These are phyloP conservation scores for Rhinopithecus roxellana DNA, from an alignment of 2,113 vertebrate genomes.

Conservation along the genomic window DNA sequence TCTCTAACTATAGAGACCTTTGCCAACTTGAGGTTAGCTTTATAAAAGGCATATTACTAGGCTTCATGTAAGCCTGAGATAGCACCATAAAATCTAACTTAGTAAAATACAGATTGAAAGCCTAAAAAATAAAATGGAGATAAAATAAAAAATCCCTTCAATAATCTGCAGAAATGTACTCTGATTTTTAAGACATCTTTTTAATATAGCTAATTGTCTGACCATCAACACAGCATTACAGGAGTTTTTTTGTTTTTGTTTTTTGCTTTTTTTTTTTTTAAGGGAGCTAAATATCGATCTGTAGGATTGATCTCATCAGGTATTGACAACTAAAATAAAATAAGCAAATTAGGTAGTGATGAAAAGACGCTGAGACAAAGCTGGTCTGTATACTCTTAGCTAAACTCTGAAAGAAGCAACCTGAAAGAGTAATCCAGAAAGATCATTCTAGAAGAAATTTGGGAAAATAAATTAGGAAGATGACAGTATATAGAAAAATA, in stretches of 20 bases:
- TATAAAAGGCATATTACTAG: slow-evolving; percentile 36
- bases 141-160: slow-evolving; percentile 5
- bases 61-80: slow-evolving; percentile 35
- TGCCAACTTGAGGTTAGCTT: slow-evolving; percentile 28
- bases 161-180: not conserved
- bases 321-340: slow-evolving; percentile 75
- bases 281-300: not conserved
- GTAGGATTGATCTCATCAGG: slow-evolving; percentile 19
- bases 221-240: slow-evolving; percentile 23
- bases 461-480: slow-evolving; percentile 18
- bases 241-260: not conserved
- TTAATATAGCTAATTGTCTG: slow-evolving; percentile 55
- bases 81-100: slow-evolving; percentile 36
- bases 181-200: slow-evolving; percentile 55
- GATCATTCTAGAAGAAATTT: not conserved
- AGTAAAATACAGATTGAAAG: slow-evolving; percentile 43
- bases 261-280: not conserved
- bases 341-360: slow-evolving; percentile 43
- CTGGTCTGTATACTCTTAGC: slow-evolving; percentile 39
- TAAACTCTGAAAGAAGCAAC: slow-evolving; percentile 39
- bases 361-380: not conserved
- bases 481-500: slow-evolving; percentile 29
- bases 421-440: not conserved
- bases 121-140: slow-evolving; percentile 11
- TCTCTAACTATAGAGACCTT: slow-evolving; percentile 4